A percentile compares a stretch with the other conserved stretches of the same genome.
Conservation (phyloP, 2,797 vertebrate genomes). For the Nyctalus aviator region DNA sequence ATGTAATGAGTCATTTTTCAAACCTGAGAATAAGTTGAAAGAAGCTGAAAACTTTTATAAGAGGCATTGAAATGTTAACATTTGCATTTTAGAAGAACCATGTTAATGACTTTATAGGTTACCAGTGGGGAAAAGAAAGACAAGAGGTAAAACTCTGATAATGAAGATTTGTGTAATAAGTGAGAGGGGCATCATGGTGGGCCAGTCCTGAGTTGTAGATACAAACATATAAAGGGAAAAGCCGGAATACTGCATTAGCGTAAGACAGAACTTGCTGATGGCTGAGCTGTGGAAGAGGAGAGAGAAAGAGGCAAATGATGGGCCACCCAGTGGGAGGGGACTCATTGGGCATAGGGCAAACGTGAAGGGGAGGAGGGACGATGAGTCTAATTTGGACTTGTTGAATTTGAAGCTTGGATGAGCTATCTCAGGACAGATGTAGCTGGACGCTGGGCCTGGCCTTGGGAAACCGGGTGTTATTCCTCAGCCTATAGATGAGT, state of each 20-base stretch:
- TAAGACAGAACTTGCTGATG: too few species aligned
- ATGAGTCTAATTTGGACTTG: too few species aligned
- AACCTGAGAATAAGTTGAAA: neutral
- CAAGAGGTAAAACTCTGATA: neutral
- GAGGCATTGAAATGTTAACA: neutral
- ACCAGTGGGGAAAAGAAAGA: neutral
- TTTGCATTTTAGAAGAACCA: neutral
- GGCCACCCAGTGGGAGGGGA: fast-evolving
- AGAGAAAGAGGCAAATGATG: fast-evolving
- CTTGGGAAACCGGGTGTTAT: too few species aligned
- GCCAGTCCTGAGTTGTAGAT: neutral
- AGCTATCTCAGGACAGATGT: neutral
- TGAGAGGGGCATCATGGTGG: too few species aligned
- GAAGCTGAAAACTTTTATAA: neutral
- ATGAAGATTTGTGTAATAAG: neutral
- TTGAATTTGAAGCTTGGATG: neutral
- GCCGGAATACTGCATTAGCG: neutral
- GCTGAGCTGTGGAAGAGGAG: fast-evolving
- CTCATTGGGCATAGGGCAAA: fast-evolving
- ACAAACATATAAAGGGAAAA: neutral
- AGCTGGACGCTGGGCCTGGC: neutral
- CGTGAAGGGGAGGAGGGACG: too few species aligned
- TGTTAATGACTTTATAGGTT: neutral
- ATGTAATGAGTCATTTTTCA: neutral
- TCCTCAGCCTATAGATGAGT: neutral